Base-by-base conservation (phyloP, 2,797 vertebrate species). In the Alca torda region DNA sequence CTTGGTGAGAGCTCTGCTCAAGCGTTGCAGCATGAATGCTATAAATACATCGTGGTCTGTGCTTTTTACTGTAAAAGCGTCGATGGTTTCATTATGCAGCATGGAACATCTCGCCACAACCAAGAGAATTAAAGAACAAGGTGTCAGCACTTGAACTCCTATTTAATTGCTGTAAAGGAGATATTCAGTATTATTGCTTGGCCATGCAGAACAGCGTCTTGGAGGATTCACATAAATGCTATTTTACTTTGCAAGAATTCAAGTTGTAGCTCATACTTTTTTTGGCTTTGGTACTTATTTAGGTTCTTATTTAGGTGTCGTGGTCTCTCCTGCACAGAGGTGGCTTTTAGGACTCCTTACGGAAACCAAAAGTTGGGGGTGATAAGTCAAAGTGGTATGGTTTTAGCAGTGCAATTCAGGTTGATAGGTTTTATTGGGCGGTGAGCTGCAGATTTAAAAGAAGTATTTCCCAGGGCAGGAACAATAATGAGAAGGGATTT, bases 21-120 rank as follows among this genome's bases (percentile, higher is more conserved):
- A 61, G 21, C 39, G 1, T 3, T 2, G n/a, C 88, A 57, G 33
- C 31, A 11, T 1, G 0, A 33, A 3, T 4, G 0, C 72, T 67
- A 11, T 63, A 91, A 95, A 80, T 93, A 85, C 41, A 25, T 77
- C 0, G 68, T 91, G 95, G 82, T 48, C 89, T 83, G n/a, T 91
- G 87, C 72, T 80, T 67, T 33, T 75, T 80, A 28, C 89, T 46
- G 16, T 64, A 53, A 73, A 81, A 89, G 67, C 51, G 12, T 53
- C 0, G 1, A 26, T 35, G 68, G 33, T 30, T 69, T 92, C 59
- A 5, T 67, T 45, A 11, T 17, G 37, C 43, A 28, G 50, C 4
- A 7, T 56, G 63, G 68, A 76, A 74, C 61, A 11, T 3, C 1
- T 24, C 54, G 21, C 67, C 86, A 74, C 75, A 48, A 16, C 13